Percentiles rank a stretch among this genome's conserved stretches.
phyloP scores from a whole-genome alignment of 2,888 invertebrate species.

The Andrena bucephala region DNA sequence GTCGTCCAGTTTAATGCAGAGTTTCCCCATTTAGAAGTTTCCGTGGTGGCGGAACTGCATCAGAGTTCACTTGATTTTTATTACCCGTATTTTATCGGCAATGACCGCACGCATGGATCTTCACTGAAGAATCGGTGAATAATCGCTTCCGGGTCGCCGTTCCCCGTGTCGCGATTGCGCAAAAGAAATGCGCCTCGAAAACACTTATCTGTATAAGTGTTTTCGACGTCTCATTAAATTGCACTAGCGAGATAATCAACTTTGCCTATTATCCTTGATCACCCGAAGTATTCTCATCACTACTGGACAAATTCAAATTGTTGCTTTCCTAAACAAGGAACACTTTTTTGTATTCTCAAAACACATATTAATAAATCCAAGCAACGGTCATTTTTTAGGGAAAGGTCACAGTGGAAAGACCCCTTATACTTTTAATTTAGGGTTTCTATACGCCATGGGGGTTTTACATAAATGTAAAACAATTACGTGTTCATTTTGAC shows the following conservation, averaged over 20 bases:
- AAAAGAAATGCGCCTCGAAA: not conserved
- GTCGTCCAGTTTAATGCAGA: conserved; percentile 50
- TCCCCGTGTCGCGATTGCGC: not conserved
- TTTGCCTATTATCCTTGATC: not conserved
- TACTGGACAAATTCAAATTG: no score
- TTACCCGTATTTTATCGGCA: conserved; percentile 64
- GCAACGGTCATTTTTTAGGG: no score
- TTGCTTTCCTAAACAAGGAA: no score
- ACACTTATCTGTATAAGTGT: conserved; percentile 21
- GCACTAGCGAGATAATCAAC: conserved; percentile 20
- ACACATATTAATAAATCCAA: no score
- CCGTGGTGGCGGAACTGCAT: conserved; percentile 41
- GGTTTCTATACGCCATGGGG: no score
- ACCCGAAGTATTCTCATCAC: no score
- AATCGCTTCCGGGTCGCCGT: conserved; percentile 41
- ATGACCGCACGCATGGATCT: conserved; percentile 58
- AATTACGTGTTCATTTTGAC: no score
- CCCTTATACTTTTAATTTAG: no score
- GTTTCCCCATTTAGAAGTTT: conserved; percentile 62
- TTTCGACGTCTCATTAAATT: conserved; percentile 33
- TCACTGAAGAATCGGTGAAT: conserved; percentile 48
- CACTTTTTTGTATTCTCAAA: no score
- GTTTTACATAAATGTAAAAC: no score
- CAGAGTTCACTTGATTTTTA: conserved; percentile 56
- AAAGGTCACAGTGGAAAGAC: no score